These are phyloP conservation scores for Andrena marginata DNA, from an alignment of 2,888 invertebrate genomes.

Conservation along the genomic window DNA sequence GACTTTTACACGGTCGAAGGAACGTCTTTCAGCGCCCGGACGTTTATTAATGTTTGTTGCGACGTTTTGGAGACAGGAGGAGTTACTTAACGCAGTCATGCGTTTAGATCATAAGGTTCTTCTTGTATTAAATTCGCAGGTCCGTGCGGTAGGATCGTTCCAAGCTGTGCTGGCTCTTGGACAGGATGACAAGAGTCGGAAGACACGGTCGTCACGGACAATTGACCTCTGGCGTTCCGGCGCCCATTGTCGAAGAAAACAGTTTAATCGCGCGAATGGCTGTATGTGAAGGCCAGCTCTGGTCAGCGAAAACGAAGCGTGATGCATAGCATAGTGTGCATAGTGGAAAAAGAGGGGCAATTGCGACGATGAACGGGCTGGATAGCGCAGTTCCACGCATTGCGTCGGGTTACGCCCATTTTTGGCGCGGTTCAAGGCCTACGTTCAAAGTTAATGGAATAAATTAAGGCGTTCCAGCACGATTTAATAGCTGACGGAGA, in stretches of 20 bases:
- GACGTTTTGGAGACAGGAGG: no score
- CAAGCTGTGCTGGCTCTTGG: neutral
- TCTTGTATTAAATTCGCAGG: no score
- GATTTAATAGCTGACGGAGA: no score
- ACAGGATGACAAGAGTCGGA: neutral
- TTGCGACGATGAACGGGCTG: slow-evolving; percentile 14
- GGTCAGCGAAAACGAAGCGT: neutral
- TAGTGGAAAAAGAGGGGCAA: neutral
- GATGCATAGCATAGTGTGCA: neutral
- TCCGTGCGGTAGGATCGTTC: neutral
- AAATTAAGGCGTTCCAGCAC: neutral
- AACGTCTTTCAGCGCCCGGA: no score
- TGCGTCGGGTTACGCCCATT: slow-evolving; percentile 4
- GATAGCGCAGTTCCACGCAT: slow-evolving; percentile 7
- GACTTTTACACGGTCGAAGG: neutral
- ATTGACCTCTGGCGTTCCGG: slow-evolving; percentile 35
- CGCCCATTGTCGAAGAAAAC: slow-evolving; percentile 31
- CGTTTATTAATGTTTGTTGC: neutral
- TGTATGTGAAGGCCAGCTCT: neutral
- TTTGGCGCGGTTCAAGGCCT: slow-evolving; percentile 3
- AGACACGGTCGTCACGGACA: neutral
- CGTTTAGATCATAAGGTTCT: no score
- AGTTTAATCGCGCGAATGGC: slow-evolving; percentile 29
- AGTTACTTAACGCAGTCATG: no score
- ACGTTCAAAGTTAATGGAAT: neutral